phyloP scores from a whole-genome alignment of 2,113 vertebrate genomes.

The Dunckerocampus dactyliophorus region DNA sequence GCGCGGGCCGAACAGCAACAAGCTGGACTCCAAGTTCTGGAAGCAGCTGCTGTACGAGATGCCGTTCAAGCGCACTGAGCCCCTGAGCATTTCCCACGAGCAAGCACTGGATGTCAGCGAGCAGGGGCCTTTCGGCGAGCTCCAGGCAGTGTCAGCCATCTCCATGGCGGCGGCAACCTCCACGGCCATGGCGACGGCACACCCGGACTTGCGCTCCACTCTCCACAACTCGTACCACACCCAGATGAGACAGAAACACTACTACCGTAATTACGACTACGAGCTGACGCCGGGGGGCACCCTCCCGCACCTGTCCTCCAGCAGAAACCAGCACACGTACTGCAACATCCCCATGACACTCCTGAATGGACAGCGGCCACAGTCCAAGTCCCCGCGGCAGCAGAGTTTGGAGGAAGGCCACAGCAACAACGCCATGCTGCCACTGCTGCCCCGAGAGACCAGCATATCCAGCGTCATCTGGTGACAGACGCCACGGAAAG shows the following conservation, averaged over 20 bases:
- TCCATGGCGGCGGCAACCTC: constrained; percentile 96
- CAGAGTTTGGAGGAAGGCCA: constrained; percentile 92
- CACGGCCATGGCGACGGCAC: constrained; percentile 91
- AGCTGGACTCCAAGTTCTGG: constrained; percentile 96
- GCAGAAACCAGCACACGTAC: constrained; percentile 97
- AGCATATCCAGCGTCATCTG: constrained; percentile 99
- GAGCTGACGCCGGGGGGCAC: constrained; percentile 87
- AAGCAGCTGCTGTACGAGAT: constrained; percentile 97
- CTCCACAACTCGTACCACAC: constrained; percentile 84
- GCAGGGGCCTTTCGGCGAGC: constrained; percentile 92
- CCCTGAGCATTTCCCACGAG: constrained; percentile 84
- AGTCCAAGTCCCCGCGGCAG: constrained; percentile 86
- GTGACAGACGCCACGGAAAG: constrained; percentile 75
- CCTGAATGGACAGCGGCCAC: constrained; percentile 90
- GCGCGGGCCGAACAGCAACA: constrained; percentile 92
- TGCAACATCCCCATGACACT: constrained; percentile 99
- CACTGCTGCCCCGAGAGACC: constrained; percentile 93
- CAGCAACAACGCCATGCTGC: constrained; percentile 95
- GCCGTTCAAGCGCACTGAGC: constrained; percentile 96
- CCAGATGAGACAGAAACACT: constrained; percentile 95
- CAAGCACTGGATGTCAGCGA: constrained; percentile 96
- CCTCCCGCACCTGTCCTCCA: constrained; percentile 82
- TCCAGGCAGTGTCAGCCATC: constrained; percentile 95
- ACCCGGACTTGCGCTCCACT: constrained; percentile 90
- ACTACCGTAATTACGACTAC: constrained; percentile 94